phyloP scores from a whole-genome alignment of 1,140 invertebrate species.

The Pseudobourletiella spinata region DNA sequence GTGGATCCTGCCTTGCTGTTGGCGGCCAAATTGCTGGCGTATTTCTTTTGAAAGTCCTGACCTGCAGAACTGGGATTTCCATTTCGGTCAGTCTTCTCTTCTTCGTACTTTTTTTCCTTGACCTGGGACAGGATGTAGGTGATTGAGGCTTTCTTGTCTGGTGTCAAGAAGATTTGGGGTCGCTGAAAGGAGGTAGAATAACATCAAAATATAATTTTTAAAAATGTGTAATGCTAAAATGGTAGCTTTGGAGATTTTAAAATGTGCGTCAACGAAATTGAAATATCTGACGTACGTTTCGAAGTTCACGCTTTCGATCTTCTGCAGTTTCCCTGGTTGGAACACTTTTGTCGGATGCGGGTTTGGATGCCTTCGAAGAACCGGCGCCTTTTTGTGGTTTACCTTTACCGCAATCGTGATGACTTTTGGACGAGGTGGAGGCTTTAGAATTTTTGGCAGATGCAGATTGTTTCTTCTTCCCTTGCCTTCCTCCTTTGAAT shows the following conservation, averaged over 20 bases:
- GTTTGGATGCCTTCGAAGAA: too few species aligned
- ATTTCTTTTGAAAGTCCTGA: conserved; percentile 9
- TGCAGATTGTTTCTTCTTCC: too few species aligned
- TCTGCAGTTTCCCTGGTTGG: background rate
- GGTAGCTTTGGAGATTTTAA: background rate
- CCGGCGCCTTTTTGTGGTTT: too few species aligned
- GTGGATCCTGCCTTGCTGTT: background rate
- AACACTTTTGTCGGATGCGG: too few species aligned
- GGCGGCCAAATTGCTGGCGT: conserved; percentile 1
- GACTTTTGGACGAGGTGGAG: too few species aligned
- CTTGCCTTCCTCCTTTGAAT: too few species aligned
- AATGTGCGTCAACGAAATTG: background rate
- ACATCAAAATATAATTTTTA: background rate
- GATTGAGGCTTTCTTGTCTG: background rate
- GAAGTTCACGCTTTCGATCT: background rate
- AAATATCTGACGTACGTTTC: background rate
- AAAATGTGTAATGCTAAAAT: background rate
- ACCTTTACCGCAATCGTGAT: too few species aligned
- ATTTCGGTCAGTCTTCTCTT: background rate
- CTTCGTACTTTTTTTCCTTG: background rate
- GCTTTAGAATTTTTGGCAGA: too few species aligned
- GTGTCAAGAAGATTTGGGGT: background rate
- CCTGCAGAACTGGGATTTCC: background rate
- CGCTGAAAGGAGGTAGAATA: background rate
- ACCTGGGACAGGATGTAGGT: background rate